phyloP scores from a whole-genome alignment of 2,888 invertebrate genomes.

The Andrena marginata region DNA sequence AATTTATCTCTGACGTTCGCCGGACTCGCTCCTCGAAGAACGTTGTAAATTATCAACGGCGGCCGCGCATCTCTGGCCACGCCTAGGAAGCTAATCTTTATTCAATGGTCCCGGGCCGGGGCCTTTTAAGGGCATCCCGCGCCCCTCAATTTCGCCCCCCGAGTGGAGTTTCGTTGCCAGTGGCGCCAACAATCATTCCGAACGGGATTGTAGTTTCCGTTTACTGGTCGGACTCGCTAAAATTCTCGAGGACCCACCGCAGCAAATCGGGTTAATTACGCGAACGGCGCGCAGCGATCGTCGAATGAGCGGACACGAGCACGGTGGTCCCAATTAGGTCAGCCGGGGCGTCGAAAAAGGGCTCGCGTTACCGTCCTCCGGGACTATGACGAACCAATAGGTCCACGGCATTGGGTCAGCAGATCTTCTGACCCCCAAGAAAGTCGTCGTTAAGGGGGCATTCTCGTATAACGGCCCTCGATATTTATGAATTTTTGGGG shows the following conservation, averaged over 20 bases:
- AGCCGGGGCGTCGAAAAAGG: constrained; percentile 76
- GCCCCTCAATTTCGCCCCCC: neutral
- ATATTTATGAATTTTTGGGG: neutral
- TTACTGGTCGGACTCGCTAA: constrained; percentile 30
- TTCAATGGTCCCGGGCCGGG: constrained; percentile 17
- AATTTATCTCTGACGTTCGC: constrained; percentile 46
- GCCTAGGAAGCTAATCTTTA: constrained; percentile 21
- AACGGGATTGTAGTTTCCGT: neutral
- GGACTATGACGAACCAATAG: constrained; percentile 61
- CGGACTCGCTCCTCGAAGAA: constrained; percentile 1
- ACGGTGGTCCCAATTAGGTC: constrained; percentile 82
- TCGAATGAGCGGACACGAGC: constrained; percentile 67
- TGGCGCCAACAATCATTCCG: neutral
- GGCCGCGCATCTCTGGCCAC: neutral
- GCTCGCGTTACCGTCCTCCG: constrained; percentile 72
- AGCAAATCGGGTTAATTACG: constrained; percentile 72
- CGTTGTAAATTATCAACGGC: constrained; percentile 37
- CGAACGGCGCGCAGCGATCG: constrained; percentile 56
- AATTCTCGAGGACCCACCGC: constrained; percentile 69
- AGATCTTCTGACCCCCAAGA: constrained; percentile 21
- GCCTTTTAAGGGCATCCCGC: constrained; percentile 17
- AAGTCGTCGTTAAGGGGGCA: neutral
- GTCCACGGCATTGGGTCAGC: constrained; percentile 5
- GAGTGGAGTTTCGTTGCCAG: neutral
- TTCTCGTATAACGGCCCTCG: neutral